Conservation (phyloP, 1,140 invertebrate species). For the Brachionus calyciflorus region DNA sequence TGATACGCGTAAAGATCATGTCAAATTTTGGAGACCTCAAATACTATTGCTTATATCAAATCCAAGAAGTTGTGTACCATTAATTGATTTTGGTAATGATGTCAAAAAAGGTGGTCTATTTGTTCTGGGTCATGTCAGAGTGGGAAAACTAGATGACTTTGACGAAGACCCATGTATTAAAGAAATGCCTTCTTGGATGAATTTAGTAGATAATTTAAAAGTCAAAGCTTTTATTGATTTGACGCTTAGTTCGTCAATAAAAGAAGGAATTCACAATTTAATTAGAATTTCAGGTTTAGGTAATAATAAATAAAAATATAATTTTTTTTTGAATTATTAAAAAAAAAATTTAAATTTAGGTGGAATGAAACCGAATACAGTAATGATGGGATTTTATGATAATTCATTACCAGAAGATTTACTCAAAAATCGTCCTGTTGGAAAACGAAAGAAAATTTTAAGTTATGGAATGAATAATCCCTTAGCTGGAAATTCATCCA, state of each 20-base stretch:
- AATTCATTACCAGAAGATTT: slow-evolving; percentile 49
- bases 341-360: slow-evolving; percentile 61
- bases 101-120: slow-evolving; percentile 96
- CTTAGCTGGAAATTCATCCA: not conserved
- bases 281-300: slow-evolving; percentile 80
- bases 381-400: slow-evolving; percentile 76
- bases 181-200: slow-evolving; percentile 80
- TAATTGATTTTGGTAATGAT: slow-evolving; percentile 96
- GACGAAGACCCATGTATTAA: slow-evolving; percentile 63
- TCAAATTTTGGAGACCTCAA: slow-evolving; percentile 98
- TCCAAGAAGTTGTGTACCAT: slow-evolving; percentile 79
- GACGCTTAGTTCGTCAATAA: slow-evolving; percentile 76
- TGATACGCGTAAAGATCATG: slow-evolving; percentile 91
- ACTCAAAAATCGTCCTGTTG: slow-evolving; percentile 6
- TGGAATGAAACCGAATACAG: slow-evolving; percentile 98
- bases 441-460: slow-evolving; percentile 12
- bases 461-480: slow-evolving; percentile 2
- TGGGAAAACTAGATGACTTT: slow-evolving; percentile 54
- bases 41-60: slow-evolving; percentile 86
- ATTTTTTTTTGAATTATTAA: not conserved
- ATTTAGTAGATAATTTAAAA: slow-evolving; percentile 78
- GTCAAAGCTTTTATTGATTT: slow-evolving; percentile 96
- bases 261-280: slow-evolving; percentile 86
- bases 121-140: slow-evolving; percentile 85
- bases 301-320: not conserved